A percentile compares a stretch with the other conserved stretches of the same genome.
Conservation (phyloP, 2,888 invertebrate genomes). For the Sarcophaga variegata region DNA sequence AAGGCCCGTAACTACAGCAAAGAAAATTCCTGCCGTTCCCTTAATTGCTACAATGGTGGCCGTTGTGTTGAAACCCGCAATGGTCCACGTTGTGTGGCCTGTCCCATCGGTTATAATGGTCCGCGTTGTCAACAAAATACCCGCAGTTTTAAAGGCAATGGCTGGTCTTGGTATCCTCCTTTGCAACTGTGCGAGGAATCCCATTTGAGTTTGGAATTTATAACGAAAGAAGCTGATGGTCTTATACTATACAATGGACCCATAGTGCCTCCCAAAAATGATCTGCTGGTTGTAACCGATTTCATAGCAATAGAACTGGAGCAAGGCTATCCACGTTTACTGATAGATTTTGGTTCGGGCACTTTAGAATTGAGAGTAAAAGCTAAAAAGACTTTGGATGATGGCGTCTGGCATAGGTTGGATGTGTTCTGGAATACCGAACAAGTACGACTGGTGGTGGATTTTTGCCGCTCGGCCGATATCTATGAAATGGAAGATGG, state of each 20-base stretch:
- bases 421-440: slow-evolving; percentile 98
- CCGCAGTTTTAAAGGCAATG: slow-evolving; percentile 95
- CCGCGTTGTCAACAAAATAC: slow-evolving; percentile 98
- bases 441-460: slow-evolving; percentile 94
- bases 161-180: slow-evolving; percentile 99
- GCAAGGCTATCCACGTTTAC: slow-evolving; percentile 92
- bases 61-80: slow-evolving; percentile 95
- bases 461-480: slow-evolving; percentile 94
- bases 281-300: slow-evolving; percentile 91
- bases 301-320: slow-evolving; percentile 97
- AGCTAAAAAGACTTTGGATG: slow-evolving; percentile 92
- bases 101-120: slow-evolving; percentile 95
- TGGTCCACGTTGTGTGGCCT: slow-evolving; percentile 91
- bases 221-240: slow-evolving; percentile 94
- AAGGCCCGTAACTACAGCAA: slow-evolving; percentile 95
- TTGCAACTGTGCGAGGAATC: slow-evolving; percentile 97
- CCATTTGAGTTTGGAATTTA: slow-evolving; percentile 96
- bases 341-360: slow-evolving; percentile 97
- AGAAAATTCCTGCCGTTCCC: slow-evolving; percentile 92
- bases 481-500: slow-evolving; percentile 94
- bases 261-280: slow-evolving; percentile 95
- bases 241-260: slow-evolving; percentile 98
- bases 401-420: slow-evolving; percentile 98
- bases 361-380: slow-evolving; percentile 92
- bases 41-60: slow-evolving; percentile 96